Base-by-base conservation (phyloP, 1,140 invertebrate genomes). In the Bombus impatiens region DNA sequence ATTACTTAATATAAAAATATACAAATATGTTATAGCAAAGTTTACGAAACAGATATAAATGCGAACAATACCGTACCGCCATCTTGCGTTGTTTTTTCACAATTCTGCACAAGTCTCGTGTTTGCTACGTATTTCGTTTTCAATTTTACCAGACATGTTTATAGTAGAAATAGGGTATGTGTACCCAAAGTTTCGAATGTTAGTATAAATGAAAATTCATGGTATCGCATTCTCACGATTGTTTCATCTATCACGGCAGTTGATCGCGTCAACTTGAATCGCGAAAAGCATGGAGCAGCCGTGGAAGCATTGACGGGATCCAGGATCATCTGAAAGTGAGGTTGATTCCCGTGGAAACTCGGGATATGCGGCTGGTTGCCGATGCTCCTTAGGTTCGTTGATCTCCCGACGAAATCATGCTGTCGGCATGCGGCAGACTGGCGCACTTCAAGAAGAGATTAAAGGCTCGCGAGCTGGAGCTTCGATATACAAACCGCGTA, bases 391-490 rank as follows among this genome's bases (percentile, higher is more conserved):
- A 86, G 70, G 81, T 68, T 78, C 70, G 82, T 82, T 88, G 78
- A 88, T 88, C 67, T n/a, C 57, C 79, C 75, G 86, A 80, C 82
- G 87, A 83, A 91, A 93, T 84, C 87, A 93, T 93, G 92, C 82
- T 92, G 82, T 82, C 87, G 87, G 91, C 76, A 89, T 89, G 90
- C 84, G 84, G 87, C 84, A 82, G 87, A 81, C 71, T 92, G 75
- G 88, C 84, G 79, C 87, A 90, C 81, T 92, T 92, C 88, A 93
- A 93, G 86, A 93, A 93, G 89, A 89, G 93, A 88, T 91, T 93
- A 91, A 93, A 93, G 88, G 81, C 81, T 57, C 74, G 82, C 87
- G 76, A 81, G 84, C 88, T 82, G 78, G 84, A 78, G 84, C 77
- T 75, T 79, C 83, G 84, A 74, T 85, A 86, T 80, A 78, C 80